phyloP scores from a whole-genome alignment of 2,797 vertebrate species.

The Gallirallus australis region DNA sequence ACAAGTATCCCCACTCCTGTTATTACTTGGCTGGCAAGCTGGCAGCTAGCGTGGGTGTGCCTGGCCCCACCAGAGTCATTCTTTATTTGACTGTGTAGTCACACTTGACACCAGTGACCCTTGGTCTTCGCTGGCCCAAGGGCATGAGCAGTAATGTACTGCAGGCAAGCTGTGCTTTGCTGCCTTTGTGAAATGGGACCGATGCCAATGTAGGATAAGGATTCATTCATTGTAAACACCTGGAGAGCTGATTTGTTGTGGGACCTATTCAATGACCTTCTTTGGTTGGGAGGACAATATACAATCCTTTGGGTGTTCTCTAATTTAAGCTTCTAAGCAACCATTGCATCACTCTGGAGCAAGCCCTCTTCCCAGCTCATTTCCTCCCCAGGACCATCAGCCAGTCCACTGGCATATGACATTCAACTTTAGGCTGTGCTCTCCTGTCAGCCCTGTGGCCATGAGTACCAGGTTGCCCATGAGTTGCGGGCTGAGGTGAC shows the following conservation, averaged over 20 bases:
- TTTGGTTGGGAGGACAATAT: background rate
- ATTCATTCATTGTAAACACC: background rate
- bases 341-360: background rate
- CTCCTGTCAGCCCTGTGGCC: background rate
- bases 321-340: background rate
- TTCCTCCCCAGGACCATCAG: background rate
- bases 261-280: background rate
- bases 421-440: background rate
- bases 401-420: too few relatives aligned
- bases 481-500: background rate
- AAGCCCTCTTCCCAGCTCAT: background rate
- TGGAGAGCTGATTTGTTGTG: background rate
- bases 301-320: background rate
- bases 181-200: rapidly evolving
- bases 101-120: background rate
- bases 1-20: background rate
- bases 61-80: background rate
- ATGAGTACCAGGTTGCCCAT: background rate
- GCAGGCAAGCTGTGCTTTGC: background rate
- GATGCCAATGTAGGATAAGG: background rate
- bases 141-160: background rate
- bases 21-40: rapidly evolving
- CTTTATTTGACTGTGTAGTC: background rate
- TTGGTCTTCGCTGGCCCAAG: background rate
- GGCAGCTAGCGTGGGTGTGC: background rate